phyloP scores from a whole-genome alignment of 2,797 vertebrate genomes.

The Gadopsis marmoratus region DNA sequence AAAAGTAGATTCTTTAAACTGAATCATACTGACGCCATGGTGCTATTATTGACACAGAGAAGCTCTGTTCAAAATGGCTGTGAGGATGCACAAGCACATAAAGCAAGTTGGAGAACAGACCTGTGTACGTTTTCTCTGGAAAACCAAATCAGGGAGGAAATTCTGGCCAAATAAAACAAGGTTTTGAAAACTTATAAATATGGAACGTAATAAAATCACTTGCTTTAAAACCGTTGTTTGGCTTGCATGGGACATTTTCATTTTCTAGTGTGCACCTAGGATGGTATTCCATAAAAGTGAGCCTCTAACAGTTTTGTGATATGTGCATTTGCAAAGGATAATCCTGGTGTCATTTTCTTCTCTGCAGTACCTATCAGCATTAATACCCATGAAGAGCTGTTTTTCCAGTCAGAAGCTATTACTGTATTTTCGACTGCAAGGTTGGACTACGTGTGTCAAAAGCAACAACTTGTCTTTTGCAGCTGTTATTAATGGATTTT shows the following conservation, averaged over 20 bases:
- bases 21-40: neutral
- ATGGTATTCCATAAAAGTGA: constrained; percentile 4
- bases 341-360: constrained; percentile 28
- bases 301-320: constrained; percentile 16
- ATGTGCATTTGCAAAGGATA: constrained; percentile 21
- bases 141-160: constrained; percentile 6
- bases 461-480: constrained; percentile 57
- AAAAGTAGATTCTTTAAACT: constrained; percentile 37
- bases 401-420: constrained; percentile 35
- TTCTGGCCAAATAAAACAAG: neutral
- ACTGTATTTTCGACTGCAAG: constrained; percentile 26
- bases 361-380: constrained; percentile 5
- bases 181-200: neutral
- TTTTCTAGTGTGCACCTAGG: neutral
- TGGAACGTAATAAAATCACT: constrained; percentile 15
- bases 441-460: constrained; percentile 50
- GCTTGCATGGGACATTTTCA: neutral
- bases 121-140: neutral
- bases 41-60: constrained; percentile 10
- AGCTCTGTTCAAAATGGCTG: constrained; percentile 3
- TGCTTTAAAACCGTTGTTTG: constrained; percentile 13
- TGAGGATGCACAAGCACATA: neutral
- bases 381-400: constrained; percentile 18
- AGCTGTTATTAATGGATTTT: constrained; percentile 64
- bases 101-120: neutral